phyloP scores from a whole-genome alignment of 2,797 vertebrate genomes.

The Malurus leucopterus region DNA sequence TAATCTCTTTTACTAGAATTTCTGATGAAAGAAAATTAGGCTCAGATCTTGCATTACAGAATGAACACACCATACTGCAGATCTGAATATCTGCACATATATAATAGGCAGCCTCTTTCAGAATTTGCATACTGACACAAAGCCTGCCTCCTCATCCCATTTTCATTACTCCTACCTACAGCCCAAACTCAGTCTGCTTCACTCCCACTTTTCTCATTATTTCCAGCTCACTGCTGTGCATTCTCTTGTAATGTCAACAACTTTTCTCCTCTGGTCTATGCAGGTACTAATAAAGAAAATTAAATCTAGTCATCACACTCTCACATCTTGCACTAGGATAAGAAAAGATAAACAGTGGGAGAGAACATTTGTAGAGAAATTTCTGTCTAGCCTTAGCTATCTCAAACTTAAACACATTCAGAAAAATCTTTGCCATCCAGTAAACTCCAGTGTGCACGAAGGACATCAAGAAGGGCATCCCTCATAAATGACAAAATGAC shows the following conservation, averaged over 20 bases:
- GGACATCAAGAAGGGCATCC: neutral
- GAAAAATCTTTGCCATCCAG: neutral
- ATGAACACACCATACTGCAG: neutral
- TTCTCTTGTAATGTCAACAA: neutral
- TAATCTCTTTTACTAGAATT: neutral
- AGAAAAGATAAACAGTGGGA: neutral
- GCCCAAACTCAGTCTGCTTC: neutral
- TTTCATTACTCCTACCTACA: neutral
- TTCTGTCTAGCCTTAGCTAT: neutral
- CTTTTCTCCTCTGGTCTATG: neutral
- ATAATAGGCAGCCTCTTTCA: neutral
- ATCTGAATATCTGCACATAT: neutral
- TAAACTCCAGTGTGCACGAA: neutral
- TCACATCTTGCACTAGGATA: neutral
- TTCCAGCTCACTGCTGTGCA: neutral
- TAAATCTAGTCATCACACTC: neutral
- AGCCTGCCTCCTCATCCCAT: neutral
- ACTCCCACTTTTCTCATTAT: neutral
- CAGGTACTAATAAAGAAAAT: neutral
- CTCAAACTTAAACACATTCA: neutral
- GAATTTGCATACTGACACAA: conserved; percentile 35
- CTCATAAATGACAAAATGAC: neutral
- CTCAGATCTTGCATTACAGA: neutral
- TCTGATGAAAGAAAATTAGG: neutral
- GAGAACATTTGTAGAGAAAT: neutral